Base-by-base conservation (phyloP, 2,888 invertebrate genomes). In the Neocrepidodera transversa region DNA sequence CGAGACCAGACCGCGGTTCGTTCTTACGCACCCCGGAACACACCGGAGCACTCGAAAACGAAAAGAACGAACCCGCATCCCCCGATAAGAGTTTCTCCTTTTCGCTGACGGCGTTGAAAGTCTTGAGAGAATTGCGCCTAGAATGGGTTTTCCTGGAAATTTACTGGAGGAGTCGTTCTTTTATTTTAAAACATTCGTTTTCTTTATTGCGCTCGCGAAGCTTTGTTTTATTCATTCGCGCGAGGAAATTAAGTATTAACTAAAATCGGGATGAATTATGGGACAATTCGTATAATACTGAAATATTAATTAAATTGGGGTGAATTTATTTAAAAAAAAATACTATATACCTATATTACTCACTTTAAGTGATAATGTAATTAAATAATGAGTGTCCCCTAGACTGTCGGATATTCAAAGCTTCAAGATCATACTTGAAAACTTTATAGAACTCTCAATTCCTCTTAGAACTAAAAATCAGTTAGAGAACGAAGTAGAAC, bases 61-160 rank as follows among this genome's bases (percentile, higher is more conserved):
- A 48, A 43, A 17, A 26, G 28, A 40, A 40, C 14, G 52, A 28
- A 30, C 42, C 42, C 52, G 43, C 43, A 30, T 53, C n/a, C 52
- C 32, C 26, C 53, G 54, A 54, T 54, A 54, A 54, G 54, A 45
- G 40, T n/a, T 45, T 36, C 36, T 54, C 36, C 45, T 54, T 54
- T 54, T 54, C 45, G 54, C 54, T 54, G 54, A 54, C 54, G 54
- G 54, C 54, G 45, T 47, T 54, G 55, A 55, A 58, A 47, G 58
- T 58, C 58, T 57, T 56, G 52, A 42, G 57, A 65, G 62, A 64
- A 68, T 67, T 62, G 58, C 50, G 63, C 65, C 58, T 38, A 52
- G 61, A 60, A 59, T 49, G 58, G 59, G 64, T 50, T 64, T 66
- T 57, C 36, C 55, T 50, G 30, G 62, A 63, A 67, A 67, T 67